Conservation (phyloP, 2,888 invertebrate genomes). For the Onchidella celtica region DNA sequence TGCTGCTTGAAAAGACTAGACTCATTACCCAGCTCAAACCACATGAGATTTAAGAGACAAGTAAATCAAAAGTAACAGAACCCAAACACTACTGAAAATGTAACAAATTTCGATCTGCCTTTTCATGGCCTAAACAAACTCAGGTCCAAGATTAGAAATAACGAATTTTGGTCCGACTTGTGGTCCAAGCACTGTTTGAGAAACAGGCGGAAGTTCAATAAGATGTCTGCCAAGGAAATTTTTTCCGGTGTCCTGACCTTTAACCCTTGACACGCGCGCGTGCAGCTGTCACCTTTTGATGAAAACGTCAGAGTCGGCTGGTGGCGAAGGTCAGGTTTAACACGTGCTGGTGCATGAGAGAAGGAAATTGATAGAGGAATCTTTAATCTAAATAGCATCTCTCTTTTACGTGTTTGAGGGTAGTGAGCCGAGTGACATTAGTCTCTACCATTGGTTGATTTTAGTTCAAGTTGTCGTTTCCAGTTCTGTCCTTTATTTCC, state of each 20-base stretch:
- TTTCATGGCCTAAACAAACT: too few species aligned
- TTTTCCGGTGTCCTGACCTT: constrained; percentile 4
- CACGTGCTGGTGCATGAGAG: constrained; percentile 37
- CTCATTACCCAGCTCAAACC: too few species aligned
- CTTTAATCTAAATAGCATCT: constrained; percentile 3
- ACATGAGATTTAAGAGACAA: too few species aligned
- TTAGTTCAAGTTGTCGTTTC: not conserved
- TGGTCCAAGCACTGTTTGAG: too few species aligned
- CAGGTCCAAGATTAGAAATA: too few species aligned
- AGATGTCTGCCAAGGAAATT: constrained; percentile 27
- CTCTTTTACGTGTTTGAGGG: not conserved
- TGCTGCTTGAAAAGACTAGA: too few species aligned
- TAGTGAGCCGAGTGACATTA: not conserved
- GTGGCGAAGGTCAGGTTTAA: constrained; percentile 39
- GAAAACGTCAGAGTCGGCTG: constrained; percentile 32
- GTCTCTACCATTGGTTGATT: not conserved
- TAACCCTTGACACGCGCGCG: constrained; percentile 28
- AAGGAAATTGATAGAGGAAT: constrained; percentile 24
- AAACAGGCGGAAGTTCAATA: constrained; percentile 28
- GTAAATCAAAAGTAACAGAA: too few species aligned
- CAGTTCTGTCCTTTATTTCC: not conserved
- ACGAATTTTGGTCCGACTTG: too few species aligned
- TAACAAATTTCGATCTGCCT: too few species aligned
- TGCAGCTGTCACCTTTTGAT: constrained; percentile 33
- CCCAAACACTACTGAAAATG: too few species aligned